Evolutionary conservation across 2,113 vertebrate genomes (phyloP).

Genomic region (Clarias batrachus): DNA sequence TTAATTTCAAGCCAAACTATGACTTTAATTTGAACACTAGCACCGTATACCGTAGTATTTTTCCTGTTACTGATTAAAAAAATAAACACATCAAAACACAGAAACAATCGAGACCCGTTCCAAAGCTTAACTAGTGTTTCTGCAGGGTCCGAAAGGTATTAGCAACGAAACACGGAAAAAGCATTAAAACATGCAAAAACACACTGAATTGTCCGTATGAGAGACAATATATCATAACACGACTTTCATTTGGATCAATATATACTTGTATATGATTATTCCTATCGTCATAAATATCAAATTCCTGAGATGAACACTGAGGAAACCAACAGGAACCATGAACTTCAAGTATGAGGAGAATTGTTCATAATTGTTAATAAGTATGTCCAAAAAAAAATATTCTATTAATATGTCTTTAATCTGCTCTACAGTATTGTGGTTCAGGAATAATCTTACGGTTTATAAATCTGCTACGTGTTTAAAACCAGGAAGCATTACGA

Average conservation of each 20-base stretch:
- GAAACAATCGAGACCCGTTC: neutral
- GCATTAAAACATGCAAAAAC: conserved; percentile 53
- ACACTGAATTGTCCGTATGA: conserved; percentile 23
- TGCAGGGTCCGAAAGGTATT: conserved; percentile 47
- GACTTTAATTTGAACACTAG: neutral
- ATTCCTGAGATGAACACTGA: conserved; percentile 45
- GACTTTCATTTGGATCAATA: conserved; percentile 16
- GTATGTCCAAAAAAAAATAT: neutral
- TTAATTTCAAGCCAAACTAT: neutral
- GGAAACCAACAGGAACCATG: conserved; percentile 23
- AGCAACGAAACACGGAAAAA: conserved; percentile 47
- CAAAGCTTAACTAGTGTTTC: neutral
- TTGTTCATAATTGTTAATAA: neutral
- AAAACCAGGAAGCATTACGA: conserved; percentile 21
- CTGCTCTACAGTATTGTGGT: neutral
- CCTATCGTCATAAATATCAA: conserved; percentile 27
- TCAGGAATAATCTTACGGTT: neutral
- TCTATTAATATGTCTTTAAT: neutral
- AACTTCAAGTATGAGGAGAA: conserved; percentile 22
- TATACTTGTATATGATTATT: neutral
- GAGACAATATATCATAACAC: conserved; percentile 31
- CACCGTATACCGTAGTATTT: neutral
- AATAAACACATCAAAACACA: conserved; percentile 13
- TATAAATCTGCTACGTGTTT: conserved; percentile 11
- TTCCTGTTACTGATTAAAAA: neutral